These are phyloP conservation scores for Carassius gibelio DNA, from an alignment of 2,113 vertebrate genomes.

Conservation along the genomic window DNA sequence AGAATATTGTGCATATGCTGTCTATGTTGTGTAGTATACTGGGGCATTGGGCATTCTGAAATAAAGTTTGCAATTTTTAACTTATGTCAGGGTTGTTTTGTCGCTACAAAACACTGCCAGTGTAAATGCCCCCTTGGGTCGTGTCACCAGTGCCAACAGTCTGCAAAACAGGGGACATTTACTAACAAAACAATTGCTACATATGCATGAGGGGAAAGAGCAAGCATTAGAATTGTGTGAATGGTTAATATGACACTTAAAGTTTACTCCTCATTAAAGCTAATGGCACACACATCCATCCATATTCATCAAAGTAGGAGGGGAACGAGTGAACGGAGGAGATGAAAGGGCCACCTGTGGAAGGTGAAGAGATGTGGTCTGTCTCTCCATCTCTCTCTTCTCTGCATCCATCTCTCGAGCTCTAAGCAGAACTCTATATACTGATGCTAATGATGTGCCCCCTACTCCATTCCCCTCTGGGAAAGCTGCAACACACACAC, in stretches of 20 bases:
- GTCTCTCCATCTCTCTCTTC: slow-evolving; percentile 51
- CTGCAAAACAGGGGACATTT: slow-evolving; percentile 59
- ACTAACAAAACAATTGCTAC: slow-evolving; percentile 55
- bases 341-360: slow-evolving; percentile 76
- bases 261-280: slow-evolving; percentile 57
- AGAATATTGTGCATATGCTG: too few relatives aligned
- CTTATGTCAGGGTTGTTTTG: background rate
- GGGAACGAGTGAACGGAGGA: slow-evolving; percentile 44
- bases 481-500: slow-evolving; percentile 7
- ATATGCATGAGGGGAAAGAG: slow-evolving; percentile 59
- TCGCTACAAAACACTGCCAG: background rate
- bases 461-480: slow-evolving; percentile 34
- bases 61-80: background rate
- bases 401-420: slow-evolving; percentile 41
- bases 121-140: too few relatives aligned
- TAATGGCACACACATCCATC: slow-evolving; percentile 53
- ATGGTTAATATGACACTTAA: slow-evolving; percentile 64
- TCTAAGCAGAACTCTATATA: slow-evolving; percentile 56
- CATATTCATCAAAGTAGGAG: slow-evolving; percentile 66
- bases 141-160: slow-evolving; percentile 22
- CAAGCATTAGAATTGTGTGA: slow-evolving; percentile 47
- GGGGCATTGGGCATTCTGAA: background rate
- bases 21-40: background rate
- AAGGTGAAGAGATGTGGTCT: slow-evolving; percentile 66
- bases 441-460: slow-evolving; percentile 45